Percentiles rank a stretch among this genome's conserved stretches.
These are phyloP conservation scores for Odontocerum albicorne DNA, from an alignment of 2,888 invertebrate genomes.

Conservation along the genomic window DNA sequence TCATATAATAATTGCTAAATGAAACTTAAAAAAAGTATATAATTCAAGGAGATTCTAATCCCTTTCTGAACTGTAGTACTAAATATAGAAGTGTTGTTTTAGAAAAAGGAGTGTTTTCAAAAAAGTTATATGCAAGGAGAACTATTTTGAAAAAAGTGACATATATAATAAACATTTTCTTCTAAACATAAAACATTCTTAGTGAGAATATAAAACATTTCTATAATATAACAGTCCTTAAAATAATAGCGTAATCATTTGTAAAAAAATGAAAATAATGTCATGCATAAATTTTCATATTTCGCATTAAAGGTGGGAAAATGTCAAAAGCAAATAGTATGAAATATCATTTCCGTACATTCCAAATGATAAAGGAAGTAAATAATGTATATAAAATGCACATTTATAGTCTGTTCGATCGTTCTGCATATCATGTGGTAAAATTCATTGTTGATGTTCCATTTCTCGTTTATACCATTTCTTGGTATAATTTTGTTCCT, in stretches of 20 bases:
- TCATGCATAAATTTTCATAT: constrained; percentile 34
- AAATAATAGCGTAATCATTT: constrained; percentile 24
- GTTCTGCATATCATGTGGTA: not conserved
- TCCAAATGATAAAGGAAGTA: constrained; percentile 15
- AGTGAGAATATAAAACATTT: constrained; percentile 12
- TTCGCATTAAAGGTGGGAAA: constrained; percentile 30
- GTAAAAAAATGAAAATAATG: constrained; percentile 26
- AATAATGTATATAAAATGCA: constrained; percentile 13
- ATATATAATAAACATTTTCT: constrained; percentile 6
- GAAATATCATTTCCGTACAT: constrained; percentile 12
- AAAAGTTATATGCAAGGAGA: too few relatives aligned
- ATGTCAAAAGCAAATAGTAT: constrained; percentile 17
- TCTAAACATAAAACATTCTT: constrained; percentile 19
- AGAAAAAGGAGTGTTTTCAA: too few relatives aligned
- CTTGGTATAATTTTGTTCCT: too few relatives aligned
- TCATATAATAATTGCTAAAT: too few relatives aligned
- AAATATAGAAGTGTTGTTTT: too few relatives aligned
- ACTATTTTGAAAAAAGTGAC: too few relatives aligned
- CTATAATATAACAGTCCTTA: constrained; percentile 22
- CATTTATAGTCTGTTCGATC: not conserved
- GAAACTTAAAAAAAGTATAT: too few relatives aligned
- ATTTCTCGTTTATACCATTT: too few relatives aligned
- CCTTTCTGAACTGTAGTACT: too few relatives aligned
- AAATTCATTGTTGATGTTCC: too few relatives aligned
- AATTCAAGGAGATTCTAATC: too few relatives aligned